Evolutionary conservation across 2,113 vertebrate species (phyloP).

Genomic region (Corythoichthys intestinalis): DNA sequence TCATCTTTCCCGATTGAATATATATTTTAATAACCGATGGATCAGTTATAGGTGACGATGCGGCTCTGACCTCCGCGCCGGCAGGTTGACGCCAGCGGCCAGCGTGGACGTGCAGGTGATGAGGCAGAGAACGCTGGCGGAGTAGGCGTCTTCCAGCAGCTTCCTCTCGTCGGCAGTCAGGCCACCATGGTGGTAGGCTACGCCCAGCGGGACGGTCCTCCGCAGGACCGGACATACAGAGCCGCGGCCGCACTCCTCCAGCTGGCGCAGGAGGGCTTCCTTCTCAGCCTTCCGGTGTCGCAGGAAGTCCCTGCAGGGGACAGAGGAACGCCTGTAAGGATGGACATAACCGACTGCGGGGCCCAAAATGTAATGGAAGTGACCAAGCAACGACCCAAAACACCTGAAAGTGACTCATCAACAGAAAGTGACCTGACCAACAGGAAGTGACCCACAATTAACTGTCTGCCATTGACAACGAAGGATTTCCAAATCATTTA

Average conservation of each 20-base stretch:
- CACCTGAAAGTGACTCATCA: too few species aligned
- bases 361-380: neutral
- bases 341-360: too few species aligned
- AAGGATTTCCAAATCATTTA: too few species aligned
- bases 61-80: slow-evolving; percentile 83
- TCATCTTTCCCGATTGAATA: too few species aligned
- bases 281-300: slow-evolving; percentile 77
- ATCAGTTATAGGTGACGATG: too few species aligned
- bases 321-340: neutral
- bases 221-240: slow-evolving; percentile 81
- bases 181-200: slow-evolving; percentile 94
- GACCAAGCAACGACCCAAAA: too few species aligned
- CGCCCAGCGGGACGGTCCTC: slow-evolving; percentile 81
- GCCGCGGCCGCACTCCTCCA: slow-evolving; percentile 75
- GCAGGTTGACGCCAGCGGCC: slow-evolving; percentile 93
- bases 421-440: too few species aligned
- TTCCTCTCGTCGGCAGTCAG: slow-evolving; percentile 87
- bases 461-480: too few species aligned
- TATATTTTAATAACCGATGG: too few species aligned
- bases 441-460: too few species aligned
- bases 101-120: slow-evolving; percentile 93
- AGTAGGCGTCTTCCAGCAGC: slow-evolving; percentile 88
- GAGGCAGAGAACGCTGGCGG: slow-evolving; percentile 83
- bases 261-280: slow-evolving; percentile 70
- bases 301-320: slow-evolving; percentile 73